These are phyloP conservation scores for Sebastes variabilis DNA, from an alignment of 2,797 vertebrate species.

Conservation along the genomic window DNA sequence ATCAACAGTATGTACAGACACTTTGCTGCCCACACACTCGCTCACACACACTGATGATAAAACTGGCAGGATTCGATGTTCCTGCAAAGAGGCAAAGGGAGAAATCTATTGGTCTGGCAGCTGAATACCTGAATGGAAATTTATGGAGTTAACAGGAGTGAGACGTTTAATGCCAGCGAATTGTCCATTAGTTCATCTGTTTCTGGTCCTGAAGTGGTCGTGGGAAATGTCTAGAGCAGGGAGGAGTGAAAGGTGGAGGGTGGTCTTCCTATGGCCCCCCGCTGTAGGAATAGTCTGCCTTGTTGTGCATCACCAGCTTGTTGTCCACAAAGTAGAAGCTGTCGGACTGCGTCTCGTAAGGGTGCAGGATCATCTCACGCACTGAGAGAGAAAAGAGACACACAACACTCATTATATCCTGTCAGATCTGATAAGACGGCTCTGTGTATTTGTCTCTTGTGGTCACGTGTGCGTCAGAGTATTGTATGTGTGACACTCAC, in stretches of 20 bases:
- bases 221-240: slow-evolving; percentile 54
- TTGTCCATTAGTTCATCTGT: slow-evolving; percentile 61
- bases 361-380: slow-evolving; percentile 94
- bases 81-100: slow-evolving; percentile 59
- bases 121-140: slow-evolving; percentile 50
- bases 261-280: slow-evolving; percentile 84
- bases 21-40: slow-evolving; percentile 59
- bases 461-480: not conserved
- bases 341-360: slow-evolving; percentile 98
- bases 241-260: not conserved
- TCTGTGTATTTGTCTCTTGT: slow-evolving; percentile 7
- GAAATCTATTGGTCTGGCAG: slow-evolving; percentile 50
- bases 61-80: slow-evolving; percentile 61
- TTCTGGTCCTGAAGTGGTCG: slow-evolving; percentile 55
- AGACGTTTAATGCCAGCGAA: slow-evolving; percentile 43
- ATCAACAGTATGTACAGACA: slow-evolving; percentile 66
- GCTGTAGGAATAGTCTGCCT: slow-evolving; percentile 98
- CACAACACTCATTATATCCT: slow-evolving; percentile 7
- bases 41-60: slow-evolving; percentile 30
- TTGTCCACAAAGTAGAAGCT: slow-evolving; percentile 99
- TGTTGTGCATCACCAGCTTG: slow-evolving; percentile 99
- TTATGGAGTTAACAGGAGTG: slow-evolving; percentile 36
- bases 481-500: slow-evolving; percentile 78
- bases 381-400: slow-evolving; percentile 77
- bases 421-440: not conserved